These are phyloP conservation scores for Diloba caeruleocephala DNA, from an alignment of 2,888 invertebrate genomes.

Conservation along the genomic window DNA sequence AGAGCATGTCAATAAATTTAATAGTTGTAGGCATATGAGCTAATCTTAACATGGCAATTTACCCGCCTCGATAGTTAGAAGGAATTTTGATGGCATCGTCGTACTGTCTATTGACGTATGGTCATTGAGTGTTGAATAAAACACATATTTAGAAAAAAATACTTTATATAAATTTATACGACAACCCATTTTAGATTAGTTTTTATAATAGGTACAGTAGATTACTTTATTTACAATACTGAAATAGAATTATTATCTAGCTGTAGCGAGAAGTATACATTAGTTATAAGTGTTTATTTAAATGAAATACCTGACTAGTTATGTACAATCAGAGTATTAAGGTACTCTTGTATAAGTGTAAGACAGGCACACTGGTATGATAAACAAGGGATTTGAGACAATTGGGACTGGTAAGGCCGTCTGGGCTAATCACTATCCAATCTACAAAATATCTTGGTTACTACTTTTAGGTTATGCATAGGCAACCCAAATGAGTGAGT, in stretches of 20 bases:
- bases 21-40: too few species aligned
- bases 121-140: slow-evolving; percentile 53
- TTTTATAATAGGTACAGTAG: slow-evolving; percentile 58
- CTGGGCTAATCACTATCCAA: slow-evolving; percentile 5
- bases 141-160: slow-evolving; percentile 74
- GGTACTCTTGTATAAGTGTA: slow-evolving; percentile 54
- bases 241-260: slow-evolving; percentile 54
- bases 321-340: slow-evolving; percentile 60
- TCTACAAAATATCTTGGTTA: not conserved
- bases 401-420: slow-evolving; percentile 16
- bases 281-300: slow-evolving; percentile 42
- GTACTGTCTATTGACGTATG: too few species aligned
- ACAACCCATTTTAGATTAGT: slow-evolving; percentile 78
- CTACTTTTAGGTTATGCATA: too few species aligned
- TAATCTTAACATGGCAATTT: too few species aligned
- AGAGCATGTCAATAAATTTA: too few species aligned
- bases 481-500: too few species aligned
- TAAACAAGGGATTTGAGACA: slow-evolving; percentile 24
- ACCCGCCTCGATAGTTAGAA: too few species aligned
- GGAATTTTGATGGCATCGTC: too few species aligned
- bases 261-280: slow-evolving; percentile 56
- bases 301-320: slow-evolving; percentile 39
- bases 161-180: slow-evolving; percentile 85
- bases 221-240: slow-evolving; percentile 65
- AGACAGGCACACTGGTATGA: slow-evolving; percentile 77